Base-by-base conservation (phyloP, 2,113 vertebrate genomes). In the Callopanchax toddi region DNA sequence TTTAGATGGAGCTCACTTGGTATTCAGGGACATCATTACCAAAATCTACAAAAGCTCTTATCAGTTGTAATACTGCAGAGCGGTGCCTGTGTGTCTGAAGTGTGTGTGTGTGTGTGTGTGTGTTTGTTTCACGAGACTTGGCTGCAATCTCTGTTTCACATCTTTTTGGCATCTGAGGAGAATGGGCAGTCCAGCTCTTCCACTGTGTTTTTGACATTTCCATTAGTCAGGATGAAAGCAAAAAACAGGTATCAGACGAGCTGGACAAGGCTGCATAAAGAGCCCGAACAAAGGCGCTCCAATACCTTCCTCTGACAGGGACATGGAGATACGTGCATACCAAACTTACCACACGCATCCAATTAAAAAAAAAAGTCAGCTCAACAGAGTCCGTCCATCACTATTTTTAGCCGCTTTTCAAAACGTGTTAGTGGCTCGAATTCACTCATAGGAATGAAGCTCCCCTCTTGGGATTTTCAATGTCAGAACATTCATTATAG, bases 11-110 rank as follows among this genome's bases (percentile, higher is more conserved):
- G 81, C 83, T 74, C 73, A 64, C 70, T 87, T 84, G 75, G 73
- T 86, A 88, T 89, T 89, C 85, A 85, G 83, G 72, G 85, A 88
- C 83, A 76, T 90, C 85, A 79, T 89, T 88, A 87, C 79, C 60
- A 79, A 86, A 85, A 87, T 86, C 86, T 86, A 88, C 86, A 86
- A 86, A 89, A 86, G 87, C 87, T 81, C 84, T 82, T 86, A 88
- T 88, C 85, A 68, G 70, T 78, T 65, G 57, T 80, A 79, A 84
- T 76, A 78, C 62, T 56, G 75, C 79, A 75, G 7, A 69, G 70
- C 68, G 25, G 48, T 22, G 46, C 26, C 53, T 42, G 60, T 40
- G 65, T 71, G 65, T 71, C 65, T 40, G 56, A 12, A 37, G 11
- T 57, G 58, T 63, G 72, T 37, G 53, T 22, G 72, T 37, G 53